Evolutionary conservation across 2,888 invertebrate species (phyloP), one percentile per base, ranked within the genome.

Genomic region (Icerya purchasi): DNA sequence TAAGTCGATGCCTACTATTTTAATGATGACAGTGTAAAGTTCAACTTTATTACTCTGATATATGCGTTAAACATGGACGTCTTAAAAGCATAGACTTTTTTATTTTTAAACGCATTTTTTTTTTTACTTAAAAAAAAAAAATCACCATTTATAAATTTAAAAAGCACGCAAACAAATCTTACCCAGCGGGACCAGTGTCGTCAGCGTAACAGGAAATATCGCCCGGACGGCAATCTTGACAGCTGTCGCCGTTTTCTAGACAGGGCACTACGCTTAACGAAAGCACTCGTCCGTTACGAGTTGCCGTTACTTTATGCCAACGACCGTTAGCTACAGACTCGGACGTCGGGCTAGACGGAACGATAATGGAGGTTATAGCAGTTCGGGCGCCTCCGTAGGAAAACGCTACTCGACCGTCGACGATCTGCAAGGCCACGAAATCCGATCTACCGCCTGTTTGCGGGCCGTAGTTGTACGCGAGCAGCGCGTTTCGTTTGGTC

Each of bases 271-370:
- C 80, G 67, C 86, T 89, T 24, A 92, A 70, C 0, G 90, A 89
- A 65, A 89, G 83, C 0, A 90, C 88, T 64, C 87, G 77, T 23
- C 91, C 90, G 69, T 92, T 91, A 68, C 91, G 79, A 0, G 89
- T 91, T 0, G 90, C 91, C 1, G 86, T 90, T 20, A 94, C 79
- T 69, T 90, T 89, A 69, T 90, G 83, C 94, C 94, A 96, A 64
- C 79, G 79, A 0, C 92, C 92, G 70, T 92, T 86, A 1, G 87
- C 80, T 19, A 94, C 75, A 64, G 79, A 80, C 66, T 77, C 24
- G 22, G 22, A 18, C n/a, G 59, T 19, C 5, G 24, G 14, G 14
- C 8, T 36, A 55, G 51, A 56, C 22, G 60, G 60, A 50, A 60
- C 60, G 2, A 22, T 25, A 2, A 91, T 80, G 0, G 85, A 81